These are phyloP conservation scores for Dermatophagoides farinae DNA, from an alignment of 1,140 invertebrate species.

Conservation along the genomic window DNA sequence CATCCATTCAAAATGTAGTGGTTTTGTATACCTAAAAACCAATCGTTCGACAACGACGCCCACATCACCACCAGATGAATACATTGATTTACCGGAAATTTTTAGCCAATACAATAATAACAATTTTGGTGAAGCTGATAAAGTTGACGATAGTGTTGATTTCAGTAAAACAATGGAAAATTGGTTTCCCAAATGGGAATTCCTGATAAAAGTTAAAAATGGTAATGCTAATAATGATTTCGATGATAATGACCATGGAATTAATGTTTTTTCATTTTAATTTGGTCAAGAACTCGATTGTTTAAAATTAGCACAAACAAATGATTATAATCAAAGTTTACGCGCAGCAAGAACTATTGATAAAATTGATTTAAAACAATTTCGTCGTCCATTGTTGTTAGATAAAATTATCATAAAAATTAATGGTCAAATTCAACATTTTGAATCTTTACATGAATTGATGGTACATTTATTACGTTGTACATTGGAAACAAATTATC, in stretches of 20 bases:
- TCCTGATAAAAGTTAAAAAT: neutral
- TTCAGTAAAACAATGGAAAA: neutral
- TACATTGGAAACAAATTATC: neutral
- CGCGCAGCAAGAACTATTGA: constrained; percentile 10
- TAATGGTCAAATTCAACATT: neutral
- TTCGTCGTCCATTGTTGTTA: constrained; percentile 12
- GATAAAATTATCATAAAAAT: neutral
- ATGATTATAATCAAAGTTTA: constrained; percentile 9
- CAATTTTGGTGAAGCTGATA: neutral
- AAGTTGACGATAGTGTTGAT: neutral
- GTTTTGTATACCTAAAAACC: no score
- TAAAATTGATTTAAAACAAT: constrained; percentile 9
- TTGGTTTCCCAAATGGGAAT: no score
- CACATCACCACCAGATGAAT: neutral
- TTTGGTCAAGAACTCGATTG: neutral
- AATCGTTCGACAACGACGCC: no score
- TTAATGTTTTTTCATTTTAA: neutral
- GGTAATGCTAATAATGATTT: neutral
- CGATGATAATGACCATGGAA: neutral
- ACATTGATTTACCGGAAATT: neutral
- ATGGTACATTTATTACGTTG: neutral
- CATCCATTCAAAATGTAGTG: no score
- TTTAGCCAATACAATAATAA: neutral
- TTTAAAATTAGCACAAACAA: constrained; percentile 14
- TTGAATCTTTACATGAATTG: neutral